Evolutionary conservation across 2,888 invertebrate species (phyloP), one percentile per base, ranked within the genome.

Genomic region (Spatulosminthurus flaviceps): DNA sequence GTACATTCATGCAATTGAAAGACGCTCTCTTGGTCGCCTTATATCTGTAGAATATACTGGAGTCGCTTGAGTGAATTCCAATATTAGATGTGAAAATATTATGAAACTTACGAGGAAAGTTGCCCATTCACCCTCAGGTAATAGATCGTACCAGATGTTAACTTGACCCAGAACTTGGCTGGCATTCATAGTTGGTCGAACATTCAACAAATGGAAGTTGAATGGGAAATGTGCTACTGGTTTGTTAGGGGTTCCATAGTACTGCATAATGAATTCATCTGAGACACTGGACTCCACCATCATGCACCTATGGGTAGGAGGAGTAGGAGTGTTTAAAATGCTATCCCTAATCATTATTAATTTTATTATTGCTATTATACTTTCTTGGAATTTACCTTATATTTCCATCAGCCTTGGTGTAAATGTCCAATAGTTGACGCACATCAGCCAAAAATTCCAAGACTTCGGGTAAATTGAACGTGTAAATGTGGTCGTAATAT

Each of bases 401-500:
- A 0, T 79, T 87, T 24, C 89, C 88, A 41, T 90, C 87, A 69
- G 88, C 87, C 11, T 88, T 87, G 0, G 91, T 90, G 29, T 88
- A 87, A 84, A 92, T 91, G 74, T 89, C 89, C 0, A 93, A 90
- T n/a, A 91, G 86, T 26, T 88, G 87, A 41, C 91, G 89, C 91
- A 93, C 95, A 81, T 90, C 89, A 22, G 89, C 88, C 4, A 95
- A 87, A 75, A 95, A 87, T 11, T 87, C 86, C 77, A 80, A 89
- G 89, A 84, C 93, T 82, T 90, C 90, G 24, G 90, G 88, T 86
- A 90, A 90, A 89, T 93, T 92, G 81, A 90, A 90, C 9, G 34
- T 93, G 81, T 90, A 89, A 0, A 88, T 87, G 87, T 94, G 94
- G 0, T 89, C 88, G 86, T 91, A 92, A 87, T 91, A 94, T 13